These are phyloP conservation scores for Leucoraja erinaceus DNA, from an alignment of 2,113 vertebrate genomes.

Conservation along the genomic window DNA sequence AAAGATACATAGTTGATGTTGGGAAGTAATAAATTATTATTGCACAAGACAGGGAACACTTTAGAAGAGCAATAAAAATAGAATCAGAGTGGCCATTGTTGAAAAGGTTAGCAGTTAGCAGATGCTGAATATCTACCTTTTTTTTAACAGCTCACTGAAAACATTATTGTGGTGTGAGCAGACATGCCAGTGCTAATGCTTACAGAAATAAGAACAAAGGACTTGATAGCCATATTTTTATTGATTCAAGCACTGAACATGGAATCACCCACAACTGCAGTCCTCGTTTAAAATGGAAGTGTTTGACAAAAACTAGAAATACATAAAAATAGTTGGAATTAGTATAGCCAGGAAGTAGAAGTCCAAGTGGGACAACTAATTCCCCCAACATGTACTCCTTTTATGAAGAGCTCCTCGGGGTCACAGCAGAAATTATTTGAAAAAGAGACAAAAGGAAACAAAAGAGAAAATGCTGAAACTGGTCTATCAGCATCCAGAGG, in stretches of 20 bases:
- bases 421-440: not conserved
- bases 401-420: not conserved
- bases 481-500: not conserved
- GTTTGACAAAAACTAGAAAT: slow-evolving; percentile 18
- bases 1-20: not conserved
- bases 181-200: not conserved
- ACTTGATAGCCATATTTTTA: not conserved
- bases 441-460: not conserved
- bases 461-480: slow-evolving; percentile 1
- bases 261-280: not conserved
- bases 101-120: not conserved
- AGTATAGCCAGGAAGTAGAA: not conserved
- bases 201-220: not conserved
- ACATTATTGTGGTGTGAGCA: not conserved
- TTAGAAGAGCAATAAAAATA: not conserved
- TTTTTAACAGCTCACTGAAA: not conserved
- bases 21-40: slow-evolving; percentile 21
- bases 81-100: not conserved
- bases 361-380: not conserved
- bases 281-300: not conserved
- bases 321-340: not conserved
- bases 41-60: not conserved
- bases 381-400: not conserved
- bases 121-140: too few species aligned
- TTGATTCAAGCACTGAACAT: not conserved